Evolutionary conservation across 2,888 invertebrate species (phyloP), one percentile per base, ranked within the genome.

Genomic region (Melanophora roralis): DNA sequence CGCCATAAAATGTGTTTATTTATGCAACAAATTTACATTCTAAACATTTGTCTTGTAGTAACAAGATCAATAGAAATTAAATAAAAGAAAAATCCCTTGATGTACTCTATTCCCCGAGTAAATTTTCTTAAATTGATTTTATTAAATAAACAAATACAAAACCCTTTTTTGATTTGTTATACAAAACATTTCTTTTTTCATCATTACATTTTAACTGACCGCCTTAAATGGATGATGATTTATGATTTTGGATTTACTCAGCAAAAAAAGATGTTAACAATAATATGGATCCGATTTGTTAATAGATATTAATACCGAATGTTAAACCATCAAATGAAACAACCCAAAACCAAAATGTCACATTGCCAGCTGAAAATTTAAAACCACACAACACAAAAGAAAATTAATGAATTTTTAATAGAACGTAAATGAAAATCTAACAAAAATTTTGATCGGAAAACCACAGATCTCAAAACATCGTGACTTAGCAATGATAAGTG

Each of bases 401-500:
- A 80, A 76, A 68, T 76, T 76, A 72, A 80, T 76, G 76, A 68
- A 49, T 72, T 69, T 71, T 71, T 57, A 47, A 64, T 64, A 38
- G 55, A 62, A 38, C 21, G 2, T 7, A 47, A 76, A 62, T 57
- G 43, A 43, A 47, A 53, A 60, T 57, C 21, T 9, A 23, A 2
- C 21, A 12, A 34, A 6, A 23, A 43, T 5, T 51, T 59, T 6
- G 36, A 14, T n/a, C n/a, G 47, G 36, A 59, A 67, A 36, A 5
- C 23, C 43, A 43, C 49, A 64, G 36, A 12, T 36, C 21, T 6
- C 27, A 27, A 27, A 27, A 27, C 8, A 53, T 51, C 69, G 53
- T 74, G 76, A 80, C 62, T 72, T 49, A 55, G 36, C 73, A 74
- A 43, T 27, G 16, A 27, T 11, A 14, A 38, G 11, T 21, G 27